Evolutionary conservation across 2,113 vertebrate species (phyloP), one percentile per base, ranked within the genome.

Genomic region (Entelurus aequoreus): DNA sequence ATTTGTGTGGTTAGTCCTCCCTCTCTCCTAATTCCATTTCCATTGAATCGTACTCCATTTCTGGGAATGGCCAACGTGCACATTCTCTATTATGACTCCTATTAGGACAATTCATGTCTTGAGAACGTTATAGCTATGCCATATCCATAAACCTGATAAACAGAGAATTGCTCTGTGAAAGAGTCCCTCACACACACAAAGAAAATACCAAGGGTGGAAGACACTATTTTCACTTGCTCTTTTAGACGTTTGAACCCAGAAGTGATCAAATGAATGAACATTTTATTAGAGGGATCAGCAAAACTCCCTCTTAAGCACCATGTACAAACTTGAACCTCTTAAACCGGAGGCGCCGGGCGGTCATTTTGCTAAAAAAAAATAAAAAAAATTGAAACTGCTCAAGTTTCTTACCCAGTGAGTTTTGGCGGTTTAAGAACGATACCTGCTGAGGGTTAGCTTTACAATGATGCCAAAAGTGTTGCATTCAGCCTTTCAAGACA

Each of bases 271-370:
- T 8, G 40, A 42, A 42, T 42, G 7, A 9, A 42, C 7, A 42
- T 42, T 9, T 42, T 6, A 63, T 28, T 65, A 61, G 60, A 64
- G 64, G 54, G 40, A 75, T 65, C 58, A 42, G 50, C n/a, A 65
- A 69, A 53, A 78, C 69, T 69, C 68, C 74, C 42, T 54, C 68
- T 72, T 71, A 84, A 89, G 83, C 87, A 89, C 83, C 86, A 67
- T 64, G 65, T 46, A 72, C 77, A 53, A 58, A 60, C 60, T 64
- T 68, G 1, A 36, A 36, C 40, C 40, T 8, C 40, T 42, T 8
- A 42, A 42, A 6, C 7, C 40, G 5, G 40, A 2, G 40, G 40
- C 40, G 38, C 8, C 40, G 8, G 40, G 9, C 6, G 40, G 6
- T 9, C 40, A 42, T 8, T 42, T 42, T 42, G 40, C 9, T 42